Evolutionary conservation across 2,888 invertebrate species (phyloP).

Genomic region (Cheiracanthium punctorium): DNA sequence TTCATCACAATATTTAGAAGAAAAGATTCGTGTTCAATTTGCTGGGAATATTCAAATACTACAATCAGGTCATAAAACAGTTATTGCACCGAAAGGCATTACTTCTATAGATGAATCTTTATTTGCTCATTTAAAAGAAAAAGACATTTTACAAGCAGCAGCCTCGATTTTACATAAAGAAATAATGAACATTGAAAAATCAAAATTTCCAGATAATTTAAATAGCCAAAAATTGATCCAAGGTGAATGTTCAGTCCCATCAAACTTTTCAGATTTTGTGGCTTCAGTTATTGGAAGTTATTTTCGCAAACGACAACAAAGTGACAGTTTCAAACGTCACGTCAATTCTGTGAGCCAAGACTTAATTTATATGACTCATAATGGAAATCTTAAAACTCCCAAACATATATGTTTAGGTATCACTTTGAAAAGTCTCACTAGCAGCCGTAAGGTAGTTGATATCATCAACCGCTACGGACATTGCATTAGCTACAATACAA

Average conservation of each 20-base stretch:
- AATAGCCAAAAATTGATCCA: background rate
- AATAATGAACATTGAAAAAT: background rate
- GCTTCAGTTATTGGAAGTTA: background rate
- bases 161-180: background rate
- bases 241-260: background rate
- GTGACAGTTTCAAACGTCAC: background rate
- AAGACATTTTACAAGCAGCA: background rate
- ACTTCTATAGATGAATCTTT: background rate
- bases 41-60: background rate
- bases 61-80: background rate
- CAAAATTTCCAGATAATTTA: background rate
- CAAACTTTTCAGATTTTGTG: background rate
- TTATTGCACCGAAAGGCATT: background rate
- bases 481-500: background rate
- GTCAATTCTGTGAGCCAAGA: background rate
- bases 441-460: background rate
- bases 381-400: background rate
- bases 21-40: background rate
- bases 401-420: background rate
- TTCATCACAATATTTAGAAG: background rate
- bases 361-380: background rate
- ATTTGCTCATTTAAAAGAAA: background rate
- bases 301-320: background rate
- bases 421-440: background rate
- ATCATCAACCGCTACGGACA: background rate